Conservation (phyloP, 1,140 invertebrate species). For the Drosophila mauritiana region DNA sequence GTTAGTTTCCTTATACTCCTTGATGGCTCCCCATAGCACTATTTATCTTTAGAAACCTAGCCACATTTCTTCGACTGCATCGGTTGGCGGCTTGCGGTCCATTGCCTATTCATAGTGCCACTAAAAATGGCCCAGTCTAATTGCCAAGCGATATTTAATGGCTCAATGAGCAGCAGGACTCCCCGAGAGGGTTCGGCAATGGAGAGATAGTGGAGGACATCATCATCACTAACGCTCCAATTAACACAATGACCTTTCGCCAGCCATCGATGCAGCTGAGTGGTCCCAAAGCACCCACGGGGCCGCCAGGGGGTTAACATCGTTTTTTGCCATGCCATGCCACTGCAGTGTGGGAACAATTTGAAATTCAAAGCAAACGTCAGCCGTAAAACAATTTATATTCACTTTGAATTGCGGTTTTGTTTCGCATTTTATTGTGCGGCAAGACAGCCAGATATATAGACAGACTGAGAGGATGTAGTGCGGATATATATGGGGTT, state of each 20-base stretch:
- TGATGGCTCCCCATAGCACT: too few species aligned
- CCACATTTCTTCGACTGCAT: conserved; percentile 1
- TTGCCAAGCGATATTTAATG: conserved; percentile 73
- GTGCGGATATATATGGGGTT: not conserved
- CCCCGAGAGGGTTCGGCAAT: conserved; percentile 15
- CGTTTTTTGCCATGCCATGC: conserved; percentile 39
- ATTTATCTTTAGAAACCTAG: not conserved
- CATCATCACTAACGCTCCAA: conserved; percentile 75
- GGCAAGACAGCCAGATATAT: conserved; percentile 10
- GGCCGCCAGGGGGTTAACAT: conserved; percentile 11
- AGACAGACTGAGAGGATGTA: conserved; percentile 3
- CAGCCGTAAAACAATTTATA: conserved; percentile 83
- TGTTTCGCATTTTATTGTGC: conserved; percentile 75
- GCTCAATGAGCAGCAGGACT: conserved; percentile 42
- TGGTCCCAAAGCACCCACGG: conserved; percentile 5
- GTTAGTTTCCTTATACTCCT: too few species aligned
- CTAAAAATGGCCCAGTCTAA: conserved; percentile 56
- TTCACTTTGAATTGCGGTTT: conserved; percentile 82
- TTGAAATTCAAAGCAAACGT: conserved; percentile 81
- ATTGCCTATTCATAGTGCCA: conserved; percentile 33
- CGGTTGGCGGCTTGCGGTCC: conserved; percentile 11
- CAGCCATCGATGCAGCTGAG: conserved; percentile 47
- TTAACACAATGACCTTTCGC: conserved; percentile 77
- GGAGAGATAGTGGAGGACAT: conserved; percentile 46
- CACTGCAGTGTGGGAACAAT: conserved; percentile 50